These are phyloP conservation scores for Notarius lentiginosus DNA, from an alignment of 2,113 vertebrate genomes.

Conservation along the genomic window DNA sequence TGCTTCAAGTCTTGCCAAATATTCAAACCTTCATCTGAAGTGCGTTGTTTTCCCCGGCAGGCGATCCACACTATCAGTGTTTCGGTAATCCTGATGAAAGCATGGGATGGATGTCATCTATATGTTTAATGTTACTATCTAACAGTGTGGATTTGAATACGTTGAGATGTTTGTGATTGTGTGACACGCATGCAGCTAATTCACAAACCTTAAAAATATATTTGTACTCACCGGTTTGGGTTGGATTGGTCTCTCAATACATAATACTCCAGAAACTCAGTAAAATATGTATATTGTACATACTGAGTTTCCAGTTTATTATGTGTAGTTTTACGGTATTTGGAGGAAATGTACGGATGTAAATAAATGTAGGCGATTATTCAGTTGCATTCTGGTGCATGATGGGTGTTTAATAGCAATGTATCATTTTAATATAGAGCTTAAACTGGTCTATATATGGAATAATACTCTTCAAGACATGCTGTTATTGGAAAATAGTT, in stretches of 20 bases:
- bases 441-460: not conserved
- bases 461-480: too few species aligned
- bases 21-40: slow-evolving; percentile 46
- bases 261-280: not conserved
- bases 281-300: not conserved
- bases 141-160: slow-evolving; percentile 3
- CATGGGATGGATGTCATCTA: slow-evolving; percentile 64
- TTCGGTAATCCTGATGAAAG: slow-evolving; percentile 69
- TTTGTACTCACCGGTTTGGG: not conserved
- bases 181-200: slow-evolving; percentile 13
- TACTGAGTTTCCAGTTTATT: not conserved
- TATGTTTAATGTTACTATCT: not conserved
- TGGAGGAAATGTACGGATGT: not conserved
- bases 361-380: not conserved
- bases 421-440: not conserved
- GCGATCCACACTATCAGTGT: slow-evolving; percentile 78
- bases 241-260: not conserved
- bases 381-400: not conserved
- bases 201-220: not conserved
- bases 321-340: not conserved
- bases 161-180: slow-evolving; percentile 12
- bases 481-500: too few species aligned
- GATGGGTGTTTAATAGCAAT: not conserved
- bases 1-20: not conserved
- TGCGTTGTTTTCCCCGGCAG: slow-evolving; percentile 63